phyloP scores from a whole-genome alignment of 2,113 vertebrate genomes.

The Alligator sinensis region DNA sequence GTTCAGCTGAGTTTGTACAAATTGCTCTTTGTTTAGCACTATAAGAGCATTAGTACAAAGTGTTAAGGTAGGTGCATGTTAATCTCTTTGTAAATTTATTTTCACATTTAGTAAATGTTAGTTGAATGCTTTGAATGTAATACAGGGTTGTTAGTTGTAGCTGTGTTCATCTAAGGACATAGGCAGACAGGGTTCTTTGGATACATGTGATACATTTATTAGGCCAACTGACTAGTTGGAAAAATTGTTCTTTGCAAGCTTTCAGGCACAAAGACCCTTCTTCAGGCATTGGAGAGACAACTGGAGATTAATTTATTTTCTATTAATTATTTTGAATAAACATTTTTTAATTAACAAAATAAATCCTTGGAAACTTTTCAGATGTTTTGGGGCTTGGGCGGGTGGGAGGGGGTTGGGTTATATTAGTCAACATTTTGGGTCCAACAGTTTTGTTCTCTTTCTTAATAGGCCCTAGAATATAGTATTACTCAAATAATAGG shows the following conservation, averaged over 20 bases:
- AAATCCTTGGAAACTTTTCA: background rate
- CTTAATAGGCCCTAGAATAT: background rate
- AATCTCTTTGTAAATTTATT: background rate
- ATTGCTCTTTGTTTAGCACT: background rate
- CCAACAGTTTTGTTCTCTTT: background rate
- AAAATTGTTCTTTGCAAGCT: too few relatives aligned
- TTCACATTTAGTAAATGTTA: slow-evolving; percentile 3
- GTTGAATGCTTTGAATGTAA: background rate
- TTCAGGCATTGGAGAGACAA: too few relatives aligned
- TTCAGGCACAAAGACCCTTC: too few relatives aligned
- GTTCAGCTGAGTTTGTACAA: background rate
- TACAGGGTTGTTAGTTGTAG: too few relatives aligned
- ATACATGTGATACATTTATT: too few relatives aligned
- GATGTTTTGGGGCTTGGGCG: background rate
- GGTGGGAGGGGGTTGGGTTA: background rate
- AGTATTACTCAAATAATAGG: background rate
- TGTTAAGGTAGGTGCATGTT: background rate
- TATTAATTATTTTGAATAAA: background rate
- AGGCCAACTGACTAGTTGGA: too few relatives aligned
- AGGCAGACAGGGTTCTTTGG: too few relatives aligned
- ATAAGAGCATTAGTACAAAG: background rate
- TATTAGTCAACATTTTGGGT: background rate
- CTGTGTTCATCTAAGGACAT: too few relatives aligned
- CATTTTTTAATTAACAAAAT: background rate
- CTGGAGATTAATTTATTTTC: background rate